A percentile compares a stretch with the other conserved stretches of the same genome.
phyloP scores from a whole-genome alignment of 2,113 vertebrate genomes.

The Chionomys nivalis region DNA sequence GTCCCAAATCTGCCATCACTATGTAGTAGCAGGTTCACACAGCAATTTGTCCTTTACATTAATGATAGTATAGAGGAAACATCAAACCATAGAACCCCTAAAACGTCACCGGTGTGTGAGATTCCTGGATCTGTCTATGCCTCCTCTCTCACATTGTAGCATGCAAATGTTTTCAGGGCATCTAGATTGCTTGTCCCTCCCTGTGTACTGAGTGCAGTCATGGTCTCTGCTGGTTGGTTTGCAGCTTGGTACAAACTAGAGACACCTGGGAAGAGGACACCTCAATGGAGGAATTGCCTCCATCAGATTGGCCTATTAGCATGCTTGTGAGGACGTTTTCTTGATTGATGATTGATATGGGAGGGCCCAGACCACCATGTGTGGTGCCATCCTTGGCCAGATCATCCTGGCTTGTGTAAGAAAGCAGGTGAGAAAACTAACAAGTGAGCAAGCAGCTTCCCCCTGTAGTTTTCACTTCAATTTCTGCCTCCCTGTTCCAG shows the following conservation, averaged over 20 bases:
- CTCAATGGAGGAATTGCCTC: not conserved
- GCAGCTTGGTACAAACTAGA: not conserved
- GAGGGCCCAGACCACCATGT: not conserved
- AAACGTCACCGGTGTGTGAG: not conserved
- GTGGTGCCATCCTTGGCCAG: not conserved
- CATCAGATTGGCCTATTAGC: not conserved
- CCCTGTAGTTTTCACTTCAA: not conserved
- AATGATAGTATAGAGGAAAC: not conserved
- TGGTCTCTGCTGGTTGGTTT: not conserved
- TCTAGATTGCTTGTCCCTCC: not conserved
- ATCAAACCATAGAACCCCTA: not conserved
- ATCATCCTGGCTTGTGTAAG: not conserved
- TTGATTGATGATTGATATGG: not conserved
- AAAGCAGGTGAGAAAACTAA: not conserved
- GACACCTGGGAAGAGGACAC: not conserved
- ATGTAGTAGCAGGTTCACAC: not conserved
- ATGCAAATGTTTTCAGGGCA: not conserved
- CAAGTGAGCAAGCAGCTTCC: not conserved
- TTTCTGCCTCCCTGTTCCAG: not conserved
- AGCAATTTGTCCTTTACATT: conserved; percentile 40
- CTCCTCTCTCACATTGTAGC: not conserved
- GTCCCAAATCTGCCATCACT: not conserved
- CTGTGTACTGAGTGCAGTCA: not conserved
- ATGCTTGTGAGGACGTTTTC: not conserved
- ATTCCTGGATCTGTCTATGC: not conserved